phyloP scores from a whole-genome alignment of 2,797 vertebrate species.

The Myotis planiceps region DNA sequence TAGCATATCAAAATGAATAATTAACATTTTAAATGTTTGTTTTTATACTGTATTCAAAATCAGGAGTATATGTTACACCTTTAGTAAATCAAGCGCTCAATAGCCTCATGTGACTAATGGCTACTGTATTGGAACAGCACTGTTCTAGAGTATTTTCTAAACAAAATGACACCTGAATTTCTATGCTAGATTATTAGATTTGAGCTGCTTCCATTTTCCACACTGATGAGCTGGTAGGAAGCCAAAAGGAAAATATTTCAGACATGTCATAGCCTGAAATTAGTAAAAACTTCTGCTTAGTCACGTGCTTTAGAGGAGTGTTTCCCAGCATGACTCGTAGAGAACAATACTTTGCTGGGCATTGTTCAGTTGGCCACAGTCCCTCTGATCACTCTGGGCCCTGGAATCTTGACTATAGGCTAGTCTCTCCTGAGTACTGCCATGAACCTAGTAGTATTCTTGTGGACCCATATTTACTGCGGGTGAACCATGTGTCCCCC shows the following conservation, averaged over 20 bases:
- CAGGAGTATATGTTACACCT: background rate
- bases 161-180: background rate
- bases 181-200: background rate
- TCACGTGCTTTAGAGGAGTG: background rate
- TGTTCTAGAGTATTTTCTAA: background rate
- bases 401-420: background rate
- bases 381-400: background rate
- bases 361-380: background rate
- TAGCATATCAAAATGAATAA: constrained; percentile 11
- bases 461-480: background rate
- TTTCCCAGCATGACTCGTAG: background rate
- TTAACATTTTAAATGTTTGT: constrained; percentile 16
- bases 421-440: background rate
- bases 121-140: background rate
- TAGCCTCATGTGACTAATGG: background rate
- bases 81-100: background rate
- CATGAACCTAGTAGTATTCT: background rate
- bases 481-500: background rate
- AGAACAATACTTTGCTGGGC: background rate
- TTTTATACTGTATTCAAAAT: constrained; percentile 65
- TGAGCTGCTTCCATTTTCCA: constrained; percentile 43
- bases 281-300: background rate
- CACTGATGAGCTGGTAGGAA: background rate
- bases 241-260: background rate
- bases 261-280: background rate